Conservation (phyloP, 1,140 invertebrate species). For the Matsumurasca onukii region DNA sequence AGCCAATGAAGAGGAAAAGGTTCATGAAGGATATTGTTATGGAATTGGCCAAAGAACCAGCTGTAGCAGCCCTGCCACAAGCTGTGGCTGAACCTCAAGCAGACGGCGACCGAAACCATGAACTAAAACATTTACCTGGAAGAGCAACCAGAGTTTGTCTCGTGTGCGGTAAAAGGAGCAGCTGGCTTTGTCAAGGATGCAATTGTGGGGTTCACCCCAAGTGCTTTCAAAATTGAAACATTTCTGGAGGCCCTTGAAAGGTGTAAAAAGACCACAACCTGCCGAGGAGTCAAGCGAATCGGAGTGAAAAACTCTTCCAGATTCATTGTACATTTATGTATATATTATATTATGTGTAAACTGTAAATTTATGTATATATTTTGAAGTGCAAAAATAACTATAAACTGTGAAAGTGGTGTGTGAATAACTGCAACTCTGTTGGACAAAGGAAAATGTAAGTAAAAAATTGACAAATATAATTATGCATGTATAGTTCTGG, state of each 20-base stretch:
- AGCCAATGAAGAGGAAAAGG: slow-evolving; percentile 13
- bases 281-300: not conserved
- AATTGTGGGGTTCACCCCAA: slow-evolving; percentile 25
- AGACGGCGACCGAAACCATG: not conserved
- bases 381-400: no score
- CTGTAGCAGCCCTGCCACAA: no score
- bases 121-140: not conserved
- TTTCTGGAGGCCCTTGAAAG: slow-evolving; percentile 26
- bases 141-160: not conserved
- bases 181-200: slow-evolving; percentile 25
- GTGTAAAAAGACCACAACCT: slow-evolving; percentile 16
- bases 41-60: not conserved
- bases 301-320: no score
- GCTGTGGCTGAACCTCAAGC: not conserved
- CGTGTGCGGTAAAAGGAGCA: slow-evolving; percentile 17
- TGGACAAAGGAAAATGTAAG: no score
- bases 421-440: no score
- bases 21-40: not conserved
- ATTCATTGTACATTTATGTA: no score
- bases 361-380: no score
- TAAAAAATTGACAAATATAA: no score
- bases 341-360: no score
- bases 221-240: slow-evolving; percentile 19
- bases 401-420: no score
- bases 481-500: no score